Conservation (phyloP, 2,113 vertebrate genomes). For the Eulemur rufifrons region DNA sequence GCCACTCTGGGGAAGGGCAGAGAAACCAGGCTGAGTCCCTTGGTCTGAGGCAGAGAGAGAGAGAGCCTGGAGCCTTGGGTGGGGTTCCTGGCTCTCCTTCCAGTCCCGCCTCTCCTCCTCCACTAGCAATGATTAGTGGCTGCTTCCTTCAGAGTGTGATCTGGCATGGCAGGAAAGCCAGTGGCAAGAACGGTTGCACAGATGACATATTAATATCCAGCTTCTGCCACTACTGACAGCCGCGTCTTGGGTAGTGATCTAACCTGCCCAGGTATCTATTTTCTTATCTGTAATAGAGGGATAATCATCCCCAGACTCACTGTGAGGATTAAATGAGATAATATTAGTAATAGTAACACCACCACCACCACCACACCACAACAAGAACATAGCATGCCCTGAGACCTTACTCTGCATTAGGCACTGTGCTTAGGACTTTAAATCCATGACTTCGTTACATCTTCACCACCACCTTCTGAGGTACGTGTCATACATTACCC, state of each 20-base stretch:
- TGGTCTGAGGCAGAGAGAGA: background rate
- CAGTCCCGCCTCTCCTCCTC: background rate
- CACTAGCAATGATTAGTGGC: background rate
- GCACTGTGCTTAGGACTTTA: background rate
- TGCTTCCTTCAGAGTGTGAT: background rate
- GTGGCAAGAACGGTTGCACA: background rate
- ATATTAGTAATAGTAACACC: background rate
- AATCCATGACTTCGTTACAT: background rate
- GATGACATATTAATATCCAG: background rate
- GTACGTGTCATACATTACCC: background rate
- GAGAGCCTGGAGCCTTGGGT: background rate
- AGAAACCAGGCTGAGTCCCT: background rate
- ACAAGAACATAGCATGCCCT: background rate
- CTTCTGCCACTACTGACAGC: background rate
- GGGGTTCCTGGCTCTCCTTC: background rate
- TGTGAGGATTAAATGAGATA: background rate
- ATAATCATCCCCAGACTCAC: background rate
- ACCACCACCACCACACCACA: background rate
- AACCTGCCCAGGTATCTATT: background rate
- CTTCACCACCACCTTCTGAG: background rate
- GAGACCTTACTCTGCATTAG: background rate
- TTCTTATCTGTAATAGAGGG: background rate
- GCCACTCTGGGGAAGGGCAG: background rate
- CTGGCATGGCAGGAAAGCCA: background rate
- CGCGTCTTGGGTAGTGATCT: background rate